These are phyloP conservation scores for Sesia apiformis DNA, from an alignment of 2,888 invertebrate genomes.

Conservation along the genomic window DNA sequence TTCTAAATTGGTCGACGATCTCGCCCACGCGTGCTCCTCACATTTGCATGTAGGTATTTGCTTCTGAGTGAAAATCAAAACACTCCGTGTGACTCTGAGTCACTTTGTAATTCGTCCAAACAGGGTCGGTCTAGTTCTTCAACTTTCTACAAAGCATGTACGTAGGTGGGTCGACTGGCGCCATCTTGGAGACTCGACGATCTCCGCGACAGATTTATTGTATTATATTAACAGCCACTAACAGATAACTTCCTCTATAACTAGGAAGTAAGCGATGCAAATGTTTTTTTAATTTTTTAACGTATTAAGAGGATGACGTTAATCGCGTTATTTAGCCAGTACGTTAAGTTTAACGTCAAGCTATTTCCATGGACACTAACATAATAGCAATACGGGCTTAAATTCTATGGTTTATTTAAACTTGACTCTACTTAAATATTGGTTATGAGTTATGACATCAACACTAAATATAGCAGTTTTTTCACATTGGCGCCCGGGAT, in stretches of 20 bases:
- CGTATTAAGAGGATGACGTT: slow-evolving; percentile 20
- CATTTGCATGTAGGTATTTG: slow-evolving; percentile 14
- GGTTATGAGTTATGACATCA: slow-evolving; percentile 29
- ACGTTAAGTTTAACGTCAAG: slow-evolving; percentile 3
- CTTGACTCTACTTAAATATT: too few relatives aligned
- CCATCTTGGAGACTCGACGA: slow-evolving; percentile 31
- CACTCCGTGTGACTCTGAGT: slow-evolving; percentile 32
- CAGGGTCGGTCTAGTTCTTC: slow-evolving; percentile 61
- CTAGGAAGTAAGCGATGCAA: slow-evolving; percentile 7
- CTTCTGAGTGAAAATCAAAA: slow-evolving; percentile 43
- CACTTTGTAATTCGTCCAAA: slow-evolving; percentile 44
- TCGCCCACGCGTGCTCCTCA: slow-evolving; percentile 10
- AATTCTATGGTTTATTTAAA: too few relatives aligned
- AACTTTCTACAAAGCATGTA: slow-evolving; percentile 60
- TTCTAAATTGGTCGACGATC: slow-evolving; percentile 13
- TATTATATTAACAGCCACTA: slow-evolving; percentile 12
- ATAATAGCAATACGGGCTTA: too few relatives aligned
- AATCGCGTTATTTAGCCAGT: slow-evolving; percentile 18
- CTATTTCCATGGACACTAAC: too few relatives aligned
- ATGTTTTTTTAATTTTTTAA: slow-evolving; percentile 11
- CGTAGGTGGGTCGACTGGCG: slow-evolving; percentile 43
- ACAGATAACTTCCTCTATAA: slow-evolving; percentile 16
- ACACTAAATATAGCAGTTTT: slow-evolving; percentile 21
- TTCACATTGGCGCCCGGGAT: slow-evolving; percentile 32
- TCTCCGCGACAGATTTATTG: slow-evolving; percentile 29